These are phyloP conservation scores for Coremacera marginata DNA, from an alignment of 2,888 invertebrate genomes.

Conservation along the genomic window DNA sequence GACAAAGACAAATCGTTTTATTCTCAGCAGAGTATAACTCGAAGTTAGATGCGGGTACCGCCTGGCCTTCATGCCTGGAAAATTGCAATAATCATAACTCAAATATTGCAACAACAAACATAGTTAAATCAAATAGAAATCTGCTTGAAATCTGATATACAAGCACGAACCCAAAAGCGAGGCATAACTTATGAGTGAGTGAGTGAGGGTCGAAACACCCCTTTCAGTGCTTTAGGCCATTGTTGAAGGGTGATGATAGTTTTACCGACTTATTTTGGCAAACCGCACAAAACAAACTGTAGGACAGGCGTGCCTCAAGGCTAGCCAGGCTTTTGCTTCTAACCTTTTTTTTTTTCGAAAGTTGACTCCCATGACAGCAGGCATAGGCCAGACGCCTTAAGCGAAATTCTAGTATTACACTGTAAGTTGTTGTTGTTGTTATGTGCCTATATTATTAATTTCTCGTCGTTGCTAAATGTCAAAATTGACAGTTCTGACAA, in stretches of 20 bases:
- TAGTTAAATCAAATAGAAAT: conserved; percentile 63
- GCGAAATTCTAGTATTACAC: neutral
- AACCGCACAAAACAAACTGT: conserved; percentile 46
- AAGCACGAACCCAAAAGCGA: neutral
- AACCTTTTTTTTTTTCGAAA: neutral
- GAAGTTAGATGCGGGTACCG: neutral
- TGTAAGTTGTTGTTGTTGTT: neutral
- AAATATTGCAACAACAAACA: conserved; percentile 38
- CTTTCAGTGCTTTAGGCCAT: conserved; percentile 2
- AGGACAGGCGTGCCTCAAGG: conserved; percentile 6
- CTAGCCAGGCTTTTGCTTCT: neutral
- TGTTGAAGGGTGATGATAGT: conserved; percentile 44
- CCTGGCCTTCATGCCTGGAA: neutral
- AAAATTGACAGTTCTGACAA: conserved; percentile 61
- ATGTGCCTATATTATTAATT: conserved; percentile 21
- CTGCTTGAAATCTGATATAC: conserved; percentile 64
- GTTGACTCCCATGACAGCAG: neutral
- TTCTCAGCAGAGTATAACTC: conserved; percentile 52
- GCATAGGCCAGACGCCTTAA: neutral
- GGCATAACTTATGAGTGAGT: neutral
- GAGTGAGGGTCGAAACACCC: neutral
- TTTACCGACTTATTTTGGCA: conserved; percentile 46
- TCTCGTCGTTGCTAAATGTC: conserved; percentile 52
- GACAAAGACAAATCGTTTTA: conserved; percentile 63
- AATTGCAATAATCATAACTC: conserved; percentile 39